Base-by-base conservation (phyloP, 2,797 vertebrate genomes). In the Meda fulgida region DNA sequence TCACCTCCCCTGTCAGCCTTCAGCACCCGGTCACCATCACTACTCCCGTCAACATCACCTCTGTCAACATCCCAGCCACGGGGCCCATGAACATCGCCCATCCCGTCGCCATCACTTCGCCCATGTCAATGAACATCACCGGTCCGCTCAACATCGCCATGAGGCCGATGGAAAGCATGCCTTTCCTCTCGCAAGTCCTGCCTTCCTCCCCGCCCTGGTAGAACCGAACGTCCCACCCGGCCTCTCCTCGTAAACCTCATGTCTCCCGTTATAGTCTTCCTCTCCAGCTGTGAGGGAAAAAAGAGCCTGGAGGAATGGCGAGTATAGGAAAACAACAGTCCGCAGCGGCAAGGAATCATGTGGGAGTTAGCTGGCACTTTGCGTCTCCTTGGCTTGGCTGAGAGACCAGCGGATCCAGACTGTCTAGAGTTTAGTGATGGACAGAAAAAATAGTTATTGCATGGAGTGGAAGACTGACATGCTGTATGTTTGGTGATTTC, bases 1-100 rank as follows among this genome's bases (percentile, higher is more conserved):
- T 99, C 95, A 97, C 96, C 29, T 97, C 98, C 77, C 97, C 97
- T 0, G 93, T 98, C 91, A 97, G 96, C 94, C 95, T 99, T 88
- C 98, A 98, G 88, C 98, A 99, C 90, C 98, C 98, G 0, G 97
- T 99, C 93, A 98, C 97, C 78, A 98, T 99, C 91, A 98, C 97
- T 0, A 97, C 95, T 70, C 97, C 98, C 3, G 96, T 99, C 96
- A 99, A 98, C 94, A 96, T 99, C 77, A 94, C 97, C 80, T 95
- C 95, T 0, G 92, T 96, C 91, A 95, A 95, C 93, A 95, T 95
- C 90, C 92, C 93, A 1, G 93, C 94, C 4, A 92, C 93, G 79
- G 96, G 81, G 87, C 96, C 96, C 58, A 97, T 99, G 96, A 99
- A 99, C 90, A 97, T 99, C 86, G 97, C 97, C 76, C 98, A 99